These are phyloP conservation scores for Neotoxoptera formosana DNA, from an alignment of 1,140 invertebrate species.

Conservation along the genomic window DNA sequence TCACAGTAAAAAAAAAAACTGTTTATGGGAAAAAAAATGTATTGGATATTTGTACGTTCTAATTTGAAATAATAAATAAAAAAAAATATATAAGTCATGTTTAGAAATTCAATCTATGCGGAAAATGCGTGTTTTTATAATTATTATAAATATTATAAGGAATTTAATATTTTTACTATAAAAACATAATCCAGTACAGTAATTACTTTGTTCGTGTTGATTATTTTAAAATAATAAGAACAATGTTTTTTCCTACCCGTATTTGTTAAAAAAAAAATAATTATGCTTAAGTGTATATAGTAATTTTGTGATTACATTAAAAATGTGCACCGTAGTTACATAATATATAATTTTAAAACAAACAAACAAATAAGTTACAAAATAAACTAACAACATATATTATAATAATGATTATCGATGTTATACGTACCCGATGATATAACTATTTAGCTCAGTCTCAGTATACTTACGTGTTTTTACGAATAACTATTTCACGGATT, in stretches of 20 bases:
- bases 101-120: neutral
- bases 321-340: neutral
- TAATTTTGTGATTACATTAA: neutral
- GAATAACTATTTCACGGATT: neutral
- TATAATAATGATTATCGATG: too few species aligned
- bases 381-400: too few species aligned
- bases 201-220: neutral
- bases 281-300: neutral
- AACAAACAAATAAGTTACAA: neutral
- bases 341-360: neutral
- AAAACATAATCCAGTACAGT: neutral
- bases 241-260: neutral
- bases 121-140: neutral
- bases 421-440: neutral
- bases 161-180: neutral
- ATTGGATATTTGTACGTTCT: neutral
- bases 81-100: neutral
- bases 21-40: neutral
- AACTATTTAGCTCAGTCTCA: neutral
- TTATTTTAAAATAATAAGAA: neutral
- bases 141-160: neutral
- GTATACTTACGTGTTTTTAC: neutral
- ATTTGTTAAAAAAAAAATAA: neutral
- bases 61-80: neutral
- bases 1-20: neutral